Base-by-base conservation (phyloP, 30 jellyfish, hydroid and myxozoan genomes). In the Rhopilema esculentum region DNA sequence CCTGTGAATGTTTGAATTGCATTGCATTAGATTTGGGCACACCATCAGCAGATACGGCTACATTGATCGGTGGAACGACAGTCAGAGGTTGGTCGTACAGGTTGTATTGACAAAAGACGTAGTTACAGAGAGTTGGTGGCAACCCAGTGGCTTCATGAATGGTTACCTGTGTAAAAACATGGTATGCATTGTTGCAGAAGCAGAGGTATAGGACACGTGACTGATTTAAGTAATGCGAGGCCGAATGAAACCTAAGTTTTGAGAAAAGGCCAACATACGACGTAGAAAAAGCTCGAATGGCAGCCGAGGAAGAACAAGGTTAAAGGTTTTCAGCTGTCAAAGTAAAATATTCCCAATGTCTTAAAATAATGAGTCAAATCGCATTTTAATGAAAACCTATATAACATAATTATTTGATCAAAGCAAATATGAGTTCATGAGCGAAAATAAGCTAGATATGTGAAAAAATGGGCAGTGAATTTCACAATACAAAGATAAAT, bases 101-200 rank as follows among this genome's bases (percentile, higher is more conserved):
- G 33, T 30, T 79, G 91, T 93, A 93, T 53, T 93, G 98, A 78
- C 98, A 88, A 69, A 93, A 93, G 24, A 93, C 98, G 90, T 93
- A 93, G 74, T 93, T 93, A 63, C 97, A 93, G 48, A 93, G 74
- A 19, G 91, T 53, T 19, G 93, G 92, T 23, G 98, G 98, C 25
- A 93, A 75, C 51, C 98, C 98, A 49, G 96, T 96, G 8, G 96
- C 98, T 75, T 93, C 98, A 80, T 79, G 67, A 4, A 93, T 88
- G 40, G 97, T 88, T 0, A 93, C 95, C 98, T 93, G 63, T 16
- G 73, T 66, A 0, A 53, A 26, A 12, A 53, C 23, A 23, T 20
- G 65, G 25, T 4, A n/a, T n/a, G 57, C 57, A 2, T 12, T 40
- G 57, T 40, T 40, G n/a, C n/a, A n/a, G n/a, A n/a, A n/a, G n/a